Percentiles rank a stretch among this genome's conserved stretches.
Evolutionary conservation across 2,888 invertebrate genomes (phyloP).

Genomic region (Polietes domitor): DNA sequence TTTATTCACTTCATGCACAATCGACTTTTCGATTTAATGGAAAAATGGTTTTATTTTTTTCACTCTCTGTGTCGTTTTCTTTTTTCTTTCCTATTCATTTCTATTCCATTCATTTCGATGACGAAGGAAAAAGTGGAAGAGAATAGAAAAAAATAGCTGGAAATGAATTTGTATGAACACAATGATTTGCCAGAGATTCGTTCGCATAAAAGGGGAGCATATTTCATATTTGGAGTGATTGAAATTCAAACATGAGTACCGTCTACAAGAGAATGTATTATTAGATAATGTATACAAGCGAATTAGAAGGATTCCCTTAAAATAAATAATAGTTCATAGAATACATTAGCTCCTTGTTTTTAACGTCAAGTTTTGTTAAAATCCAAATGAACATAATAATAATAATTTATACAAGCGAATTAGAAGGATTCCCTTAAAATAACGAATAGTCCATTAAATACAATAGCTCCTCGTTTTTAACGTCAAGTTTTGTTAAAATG

Average conservation of each 20-base stretch:
- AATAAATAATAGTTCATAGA: too few relatives aligned
- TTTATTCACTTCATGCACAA: constrained; percentile 74
- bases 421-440: too few relatives aligned
- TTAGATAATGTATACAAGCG: too few relatives aligned
- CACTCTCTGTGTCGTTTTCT: constrained; percentile 11
- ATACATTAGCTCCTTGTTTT: too few relatives aligned
- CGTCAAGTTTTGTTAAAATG: too few relatives aligned
- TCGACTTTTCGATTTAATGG: constrained; percentile 77
- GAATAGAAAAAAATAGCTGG: neutral
- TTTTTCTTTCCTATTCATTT: constrained; percentile 49
- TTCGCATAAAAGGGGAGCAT: neutral
- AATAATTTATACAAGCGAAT: too few relatives aligned
- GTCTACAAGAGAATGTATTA: too few relatives aligned
- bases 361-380: too few relatives aligned
- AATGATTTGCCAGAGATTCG: constrained; percentile 1
- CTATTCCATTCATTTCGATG: constrained; percentile 59
- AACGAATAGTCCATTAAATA: too few relatives aligned
- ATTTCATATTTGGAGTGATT: neutral
- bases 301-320: too few relatives aligned
- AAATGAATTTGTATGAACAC: constrained; percentile 20
- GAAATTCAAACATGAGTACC: neutral
- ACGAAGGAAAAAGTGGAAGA: constrained; percentile 16
- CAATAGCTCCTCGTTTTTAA: too few relatives aligned
- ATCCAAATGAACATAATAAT: too few relatives aligned
- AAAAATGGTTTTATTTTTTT: constrained; percentile 73